phyloP scores from a whole-genome alignment of 2,797 vertebrate species.

The Schizopygopsis pylzovi region DNA sequence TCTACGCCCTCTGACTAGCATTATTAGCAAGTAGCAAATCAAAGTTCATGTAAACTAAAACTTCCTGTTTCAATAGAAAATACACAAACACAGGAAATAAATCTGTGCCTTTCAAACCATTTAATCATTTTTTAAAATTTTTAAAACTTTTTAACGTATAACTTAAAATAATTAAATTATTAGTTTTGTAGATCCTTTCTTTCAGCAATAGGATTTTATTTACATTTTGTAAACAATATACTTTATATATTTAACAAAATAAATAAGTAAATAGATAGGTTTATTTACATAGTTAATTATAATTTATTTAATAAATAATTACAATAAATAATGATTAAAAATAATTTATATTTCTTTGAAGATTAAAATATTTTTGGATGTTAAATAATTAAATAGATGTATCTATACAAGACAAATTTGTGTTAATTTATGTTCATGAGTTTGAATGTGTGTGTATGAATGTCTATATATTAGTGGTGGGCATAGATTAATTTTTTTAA shows the following conservation, averaged over 20 bases:
- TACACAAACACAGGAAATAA: conserved; percentile 12
- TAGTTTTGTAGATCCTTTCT: background rate
- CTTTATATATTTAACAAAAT: background rate
- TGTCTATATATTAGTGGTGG: background rate
- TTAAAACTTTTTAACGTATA: too few species aligned
- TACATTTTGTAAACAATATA: background rate
- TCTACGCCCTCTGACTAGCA: background rate
- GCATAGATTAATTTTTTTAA: too few species aligned
- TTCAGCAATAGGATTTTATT: background rate
- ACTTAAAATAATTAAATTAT: background rate
- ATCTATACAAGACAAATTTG: background rate
- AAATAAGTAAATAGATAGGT: background rate
- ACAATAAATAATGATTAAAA: background rate
- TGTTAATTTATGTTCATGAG: background rate
- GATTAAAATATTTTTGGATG: background rate
- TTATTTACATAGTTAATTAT: background rate
- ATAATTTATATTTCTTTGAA: background rate
- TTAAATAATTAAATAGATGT: background rate
- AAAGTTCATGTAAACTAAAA: conserved; percentile 7
- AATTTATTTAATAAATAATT: background rate
- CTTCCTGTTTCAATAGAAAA: background rate
- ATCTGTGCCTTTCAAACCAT: background rate
- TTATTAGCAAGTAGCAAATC: conserved; percentile 11
- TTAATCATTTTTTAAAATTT: background rate
- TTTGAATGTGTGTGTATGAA: background rate